A percentile compares a stretch with the other conserved stretches of the same genome.
Conservation (phyloP, 2,113 vertebrate genomes). For the Ifrita kowaldi region DNA sequence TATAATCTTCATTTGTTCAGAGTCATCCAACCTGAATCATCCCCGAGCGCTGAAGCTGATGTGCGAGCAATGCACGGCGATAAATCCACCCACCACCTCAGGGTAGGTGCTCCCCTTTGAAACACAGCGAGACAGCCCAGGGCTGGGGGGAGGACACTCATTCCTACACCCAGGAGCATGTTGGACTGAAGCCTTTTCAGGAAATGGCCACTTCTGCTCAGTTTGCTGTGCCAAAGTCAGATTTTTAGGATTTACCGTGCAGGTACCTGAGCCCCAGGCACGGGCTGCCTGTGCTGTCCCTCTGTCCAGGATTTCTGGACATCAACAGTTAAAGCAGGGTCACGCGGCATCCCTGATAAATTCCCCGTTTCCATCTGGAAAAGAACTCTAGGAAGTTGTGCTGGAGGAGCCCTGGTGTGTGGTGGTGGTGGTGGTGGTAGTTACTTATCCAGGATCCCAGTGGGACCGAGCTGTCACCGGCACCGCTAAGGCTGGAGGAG, state of each 20-base stretch:
- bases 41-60: not conserved
- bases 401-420: accelerated
- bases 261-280: accelerated
- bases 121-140: not conserved
- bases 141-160: not conserved
- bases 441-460: not conserved
- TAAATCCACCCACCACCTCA: not conserved
- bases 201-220: not conserved
- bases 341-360: not conserved
- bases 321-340: not conserved
- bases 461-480: not conserved
- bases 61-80: accelerated
- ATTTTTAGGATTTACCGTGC: not conserved
- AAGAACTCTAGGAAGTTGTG: not conserved
- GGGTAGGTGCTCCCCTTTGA: not conserved
- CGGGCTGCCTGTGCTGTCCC: not conserved
- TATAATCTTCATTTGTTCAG: constrained; percentile 18
- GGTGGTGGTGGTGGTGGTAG: not conserved
- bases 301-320: not conserved
- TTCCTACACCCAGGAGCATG: not conserved
- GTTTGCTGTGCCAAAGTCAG: not conserved
- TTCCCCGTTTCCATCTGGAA: not conserved
- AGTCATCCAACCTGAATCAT: constrained; percentile 6
- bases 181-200: not conserved
- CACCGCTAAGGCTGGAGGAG: not conserved